Evolutionary conservation across 2,113 vertebrate genomes (phyloP).

Genomic region (Capreolus pygargus): DNA sequence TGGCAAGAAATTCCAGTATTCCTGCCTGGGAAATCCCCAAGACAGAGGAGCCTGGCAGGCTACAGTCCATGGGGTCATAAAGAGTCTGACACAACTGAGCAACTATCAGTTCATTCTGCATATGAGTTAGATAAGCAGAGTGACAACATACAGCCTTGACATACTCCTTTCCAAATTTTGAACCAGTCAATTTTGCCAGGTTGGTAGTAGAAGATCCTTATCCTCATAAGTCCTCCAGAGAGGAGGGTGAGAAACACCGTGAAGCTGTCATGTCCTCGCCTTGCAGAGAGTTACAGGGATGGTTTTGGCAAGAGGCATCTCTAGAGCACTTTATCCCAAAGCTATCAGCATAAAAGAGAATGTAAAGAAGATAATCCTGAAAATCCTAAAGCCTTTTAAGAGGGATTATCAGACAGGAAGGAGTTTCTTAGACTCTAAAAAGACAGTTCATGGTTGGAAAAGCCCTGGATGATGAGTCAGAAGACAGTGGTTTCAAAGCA

Average conservation of each 20-base stretch:
- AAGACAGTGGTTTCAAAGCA: neutral
- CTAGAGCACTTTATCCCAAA: neutral
- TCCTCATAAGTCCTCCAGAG: neutral
- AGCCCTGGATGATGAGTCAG: neutral
- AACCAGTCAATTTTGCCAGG: neutral
- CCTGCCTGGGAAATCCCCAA: neutral
- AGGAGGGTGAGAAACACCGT: rapidly evolving
- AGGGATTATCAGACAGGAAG: neutral
- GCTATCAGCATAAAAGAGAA: neutral
- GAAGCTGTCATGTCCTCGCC: neutral
- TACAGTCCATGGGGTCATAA: neutral
- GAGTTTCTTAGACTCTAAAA: neutral
- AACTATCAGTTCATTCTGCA: neutral
- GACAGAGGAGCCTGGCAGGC: neutral
- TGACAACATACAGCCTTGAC: neutral
- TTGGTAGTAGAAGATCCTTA: neutral
- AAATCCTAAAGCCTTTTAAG: neutral
- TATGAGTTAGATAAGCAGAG: neutral
- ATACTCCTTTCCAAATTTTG: neutral
- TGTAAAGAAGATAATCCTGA: neutral
- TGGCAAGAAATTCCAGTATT: neutral
- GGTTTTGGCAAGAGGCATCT: neutral
- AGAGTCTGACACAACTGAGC: neutral
- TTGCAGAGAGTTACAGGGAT: neutral
- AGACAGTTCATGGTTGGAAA: neutral